These are phyloP conservation scores for Lampris megalopsis DNA, from an alignment of 2,113 vertebrate genomes.

Conservation along the genomic window DNA sequence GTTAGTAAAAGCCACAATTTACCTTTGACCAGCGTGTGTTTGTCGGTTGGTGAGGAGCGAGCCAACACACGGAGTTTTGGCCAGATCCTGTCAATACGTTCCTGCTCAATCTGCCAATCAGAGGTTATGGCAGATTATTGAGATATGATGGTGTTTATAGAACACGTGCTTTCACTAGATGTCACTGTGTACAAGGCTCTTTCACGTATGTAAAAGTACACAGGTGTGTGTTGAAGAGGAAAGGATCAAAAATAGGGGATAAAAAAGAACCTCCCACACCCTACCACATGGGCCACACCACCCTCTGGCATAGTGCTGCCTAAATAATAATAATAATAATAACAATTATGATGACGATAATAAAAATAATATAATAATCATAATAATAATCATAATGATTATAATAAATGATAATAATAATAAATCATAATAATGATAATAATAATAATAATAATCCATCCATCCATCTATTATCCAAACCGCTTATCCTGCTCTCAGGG, in stretches of 20 bases:
- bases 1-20: slow-evolving; percentile 13
- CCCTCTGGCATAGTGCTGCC: slow-evolving; percentile 1
- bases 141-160: neutral
- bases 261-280: slow-evolving; percentile 6
- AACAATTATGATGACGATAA: too few species aligned
- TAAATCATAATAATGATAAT: too few species aligned
- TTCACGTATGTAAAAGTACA: neutral
- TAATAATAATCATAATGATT: too few species aligned
- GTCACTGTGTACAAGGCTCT: slow-evolving; percentile 37
- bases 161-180: slow-evolving; percentile 20
- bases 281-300: neutral
- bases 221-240: slow-evolving; percentile 15
- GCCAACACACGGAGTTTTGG: slow-evolving; percentile 91
- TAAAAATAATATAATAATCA: too few species aligned
- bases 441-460: too few species aligned
- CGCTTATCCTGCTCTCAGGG: too few species aligned
- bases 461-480: too few species aligned
- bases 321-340: neutral
- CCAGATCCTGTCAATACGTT: slow-evolving; percentile 93
- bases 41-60: slow-evolving; percentile 91
- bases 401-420: too few species aligned
- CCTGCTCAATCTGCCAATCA: slow-evolving; percentile 88
- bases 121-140: neutral
- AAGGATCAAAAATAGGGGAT: slow-evolving; percentile 12
- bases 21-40: slow-evolving; percentile 94